Evolutionary conservation across 2,113 vertebrate species (phyloP).

Genomic region (Bettongia penicillata): DNA sequence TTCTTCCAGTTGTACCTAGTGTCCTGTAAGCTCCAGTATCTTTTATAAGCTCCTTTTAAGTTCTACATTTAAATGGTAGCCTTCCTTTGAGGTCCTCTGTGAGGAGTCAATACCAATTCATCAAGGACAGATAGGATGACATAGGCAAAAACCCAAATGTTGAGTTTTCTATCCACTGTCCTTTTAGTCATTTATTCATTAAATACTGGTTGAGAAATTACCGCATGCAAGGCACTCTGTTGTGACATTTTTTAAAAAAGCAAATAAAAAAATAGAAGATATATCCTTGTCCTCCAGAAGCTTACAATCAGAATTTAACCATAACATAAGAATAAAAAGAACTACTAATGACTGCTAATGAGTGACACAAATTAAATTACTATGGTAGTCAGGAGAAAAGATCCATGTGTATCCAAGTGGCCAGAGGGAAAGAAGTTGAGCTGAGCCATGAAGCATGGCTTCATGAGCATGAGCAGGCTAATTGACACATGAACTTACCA

Average conservation of each 20-base stretch:
- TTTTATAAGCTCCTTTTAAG: constrained; percentile 9
- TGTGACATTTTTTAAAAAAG: not conserved
- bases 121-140: not conserved
- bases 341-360: not conserved
- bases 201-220: not conserved
- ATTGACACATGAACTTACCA: not conserved
- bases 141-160: not conserved
- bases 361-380: not conserved
- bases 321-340: not conserved
- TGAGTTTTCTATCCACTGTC: not conserved
- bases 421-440: not conserved
- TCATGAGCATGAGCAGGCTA: not conserved
- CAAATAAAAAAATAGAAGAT: not conserved
- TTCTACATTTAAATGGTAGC: not conserved
- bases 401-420: not conserved
- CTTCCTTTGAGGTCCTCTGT: constrained; percentile 33
- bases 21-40: not conserved
- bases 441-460: not conserved
- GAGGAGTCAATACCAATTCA: constrained; percentile 44
- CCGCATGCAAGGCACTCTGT: not conserved
- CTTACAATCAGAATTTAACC: not conserved
- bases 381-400: not conserved
- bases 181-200: not conserved
- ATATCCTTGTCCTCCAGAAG: not conserved
- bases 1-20: not conserved